These are phyloP conservation scores for Pachycephala philippinensis DNA, from an alignment of 2,113 vertebrate species.

Conservation along the genomic window DNA sequence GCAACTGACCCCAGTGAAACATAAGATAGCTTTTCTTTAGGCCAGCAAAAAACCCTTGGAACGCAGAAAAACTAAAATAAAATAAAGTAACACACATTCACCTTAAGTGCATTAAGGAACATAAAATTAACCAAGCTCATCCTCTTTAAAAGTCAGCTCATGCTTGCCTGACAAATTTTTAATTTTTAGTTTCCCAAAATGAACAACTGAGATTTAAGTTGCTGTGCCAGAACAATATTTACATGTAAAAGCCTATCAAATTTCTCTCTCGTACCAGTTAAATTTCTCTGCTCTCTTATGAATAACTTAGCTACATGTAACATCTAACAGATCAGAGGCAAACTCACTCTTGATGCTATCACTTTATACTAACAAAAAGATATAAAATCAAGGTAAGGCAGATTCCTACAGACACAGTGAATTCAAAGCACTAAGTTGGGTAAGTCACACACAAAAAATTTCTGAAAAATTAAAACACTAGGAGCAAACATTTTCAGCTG, in stretches of 20 bases:
- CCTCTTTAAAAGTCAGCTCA: not conserved
- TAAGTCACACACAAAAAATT: not conserved
- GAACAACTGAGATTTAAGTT: not conserved
- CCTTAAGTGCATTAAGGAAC: not conserved
- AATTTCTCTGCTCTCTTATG: not conserved
- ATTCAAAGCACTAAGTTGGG: not conserved
- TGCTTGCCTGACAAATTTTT: not conserved
- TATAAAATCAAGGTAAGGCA: not conserved
- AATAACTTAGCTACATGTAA: not conserved
- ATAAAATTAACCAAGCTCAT: not conserved
- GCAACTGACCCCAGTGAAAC: not conserved
- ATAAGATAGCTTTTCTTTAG: not conserved
- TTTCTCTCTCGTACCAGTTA: not conserved
- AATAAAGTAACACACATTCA: not conserved
- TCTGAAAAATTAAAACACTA: not conserved
- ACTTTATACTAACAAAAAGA: not conserved
- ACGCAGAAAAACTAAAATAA: not conserved
- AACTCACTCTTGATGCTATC: not conserved
- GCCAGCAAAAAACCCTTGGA: not conserved
- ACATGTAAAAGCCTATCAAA: not conserved
- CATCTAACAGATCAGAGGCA: not conserved
- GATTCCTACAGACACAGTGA: not conserved
- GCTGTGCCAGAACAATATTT: not conserved
- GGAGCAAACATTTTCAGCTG: not conserved
- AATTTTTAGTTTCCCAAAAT: not conserved